Evolutionary conservation across 2,797 vertebrate species (phyloP).

Genomic region (Eospalax fontanierii): DNA sequence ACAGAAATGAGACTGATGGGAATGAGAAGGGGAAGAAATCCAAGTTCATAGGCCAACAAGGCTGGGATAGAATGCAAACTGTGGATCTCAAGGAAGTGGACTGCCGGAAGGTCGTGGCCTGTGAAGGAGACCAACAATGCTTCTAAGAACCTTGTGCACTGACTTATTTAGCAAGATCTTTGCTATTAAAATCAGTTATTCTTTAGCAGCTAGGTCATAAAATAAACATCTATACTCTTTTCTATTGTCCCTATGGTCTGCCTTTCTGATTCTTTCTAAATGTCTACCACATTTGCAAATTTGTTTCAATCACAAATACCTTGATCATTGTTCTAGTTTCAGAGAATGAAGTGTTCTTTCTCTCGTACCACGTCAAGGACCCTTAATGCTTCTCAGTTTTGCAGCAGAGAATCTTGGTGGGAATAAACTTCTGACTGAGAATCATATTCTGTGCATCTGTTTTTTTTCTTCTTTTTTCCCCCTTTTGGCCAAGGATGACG

Average conservation of each 20-base stretch:
- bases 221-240: conserved; percentile 20
- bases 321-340: neutral
- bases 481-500: neutral
- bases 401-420: neutral
- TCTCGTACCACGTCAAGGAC: neutral
- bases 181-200: neutral
- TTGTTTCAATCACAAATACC: neutral
- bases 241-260: neutral
- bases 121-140: too few species aligned
- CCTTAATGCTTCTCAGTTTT: neutral
- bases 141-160: neutral
- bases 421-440: neutral
- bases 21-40: neutral
- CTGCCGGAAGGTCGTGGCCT: neutral
- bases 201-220: neutral
- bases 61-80: neutral
- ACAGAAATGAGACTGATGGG: neutral
- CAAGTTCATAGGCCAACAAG: neutral
- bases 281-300: neutral
- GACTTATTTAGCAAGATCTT: conserved; percentile 27
- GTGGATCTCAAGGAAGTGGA: neutral
- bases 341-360: neutral
- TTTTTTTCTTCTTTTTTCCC: neutral
- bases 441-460: neutral
- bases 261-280: neutral